phyloP scores from a whole-genome alignment of 2,888 invertebrate species.

The Polyploca ridens region DNA sequence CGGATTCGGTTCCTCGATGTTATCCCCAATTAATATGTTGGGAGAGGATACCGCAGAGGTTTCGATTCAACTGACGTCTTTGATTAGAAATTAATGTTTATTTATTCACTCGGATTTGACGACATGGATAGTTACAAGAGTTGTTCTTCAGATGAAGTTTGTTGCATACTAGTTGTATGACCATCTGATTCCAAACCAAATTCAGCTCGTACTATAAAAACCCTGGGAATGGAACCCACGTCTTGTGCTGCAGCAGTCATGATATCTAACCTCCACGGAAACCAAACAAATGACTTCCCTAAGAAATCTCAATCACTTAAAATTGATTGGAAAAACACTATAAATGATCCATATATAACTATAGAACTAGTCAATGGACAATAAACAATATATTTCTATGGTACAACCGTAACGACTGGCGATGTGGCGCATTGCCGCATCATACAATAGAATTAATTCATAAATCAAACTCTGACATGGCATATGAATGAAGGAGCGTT shows the following conservation, averaged over 20 bases:
- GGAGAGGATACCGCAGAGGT: background rate
- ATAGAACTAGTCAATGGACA: background rate
- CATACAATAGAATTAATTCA: slow-evolving; percentile 47
- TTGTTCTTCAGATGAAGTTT: too few relatives aligned
- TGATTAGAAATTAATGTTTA: background rate
- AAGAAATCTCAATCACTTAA: too few relatives aligned
- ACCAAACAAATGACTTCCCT: too few relatives aligned
- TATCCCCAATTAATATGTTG: background rate
- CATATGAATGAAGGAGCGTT: slow-evolving; percentile 31
- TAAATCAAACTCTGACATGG: slow-evolving; percentile 41
- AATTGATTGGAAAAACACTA: too few relatives aligned
- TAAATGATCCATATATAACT: background rate
- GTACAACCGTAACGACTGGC: background rate
- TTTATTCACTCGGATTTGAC: too few relatives aligned
- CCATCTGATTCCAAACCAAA: too few relatives aligned
- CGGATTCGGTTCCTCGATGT: background rate
- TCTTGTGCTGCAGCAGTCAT: too few relatives aligned
- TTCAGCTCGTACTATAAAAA: too few relatives aligned
- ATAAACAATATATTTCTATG: background rate
- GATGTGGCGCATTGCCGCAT: slow-evolving; percentile 18
- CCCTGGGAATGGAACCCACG: too few relatives aligned
- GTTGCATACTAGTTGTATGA: too few relatives aligned
- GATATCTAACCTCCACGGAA: too few relatives aligned
- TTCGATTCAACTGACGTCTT: background rate
- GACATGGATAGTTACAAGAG: too few relatives aligned